Percentiles rank a stretch among this genome's conserved stretches.
phyloP scores from a whole-genome alignment of 2,113 vertebrate species.

The Catharus fuscescens region DNA sequence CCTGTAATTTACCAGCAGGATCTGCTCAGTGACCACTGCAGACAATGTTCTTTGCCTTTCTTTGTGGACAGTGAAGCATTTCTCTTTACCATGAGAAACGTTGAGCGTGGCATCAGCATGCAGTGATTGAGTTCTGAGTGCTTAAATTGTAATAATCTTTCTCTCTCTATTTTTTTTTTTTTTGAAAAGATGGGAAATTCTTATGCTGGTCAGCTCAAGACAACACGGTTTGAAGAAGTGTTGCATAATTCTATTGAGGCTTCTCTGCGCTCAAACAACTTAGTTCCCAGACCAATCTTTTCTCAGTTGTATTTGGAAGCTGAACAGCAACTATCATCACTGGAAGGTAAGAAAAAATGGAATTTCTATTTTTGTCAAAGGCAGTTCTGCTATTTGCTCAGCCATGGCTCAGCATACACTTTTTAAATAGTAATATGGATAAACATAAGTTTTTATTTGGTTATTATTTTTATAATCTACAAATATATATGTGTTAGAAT shows the following conservation, averaged over 20 bases:
- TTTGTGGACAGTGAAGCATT: background rate
- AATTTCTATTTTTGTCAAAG: constrained; percentile 15
- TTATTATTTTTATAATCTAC: background rate
- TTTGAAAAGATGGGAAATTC: constrained; percentile 92
- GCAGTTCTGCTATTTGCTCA: background rate
- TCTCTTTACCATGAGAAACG: background rate
- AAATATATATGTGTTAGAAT: background rate
- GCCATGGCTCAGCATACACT: background rate
- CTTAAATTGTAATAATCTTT: background rate
- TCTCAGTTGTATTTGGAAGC: constrained; percentile 94
- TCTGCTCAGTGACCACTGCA: constrained; percentile 6
- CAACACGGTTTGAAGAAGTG: constrained; percentile 93
- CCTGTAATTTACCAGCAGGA: constrained; percentile 73
- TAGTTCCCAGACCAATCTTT: constrained; percentile 92
- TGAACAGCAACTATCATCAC: constrained; percentile 81
- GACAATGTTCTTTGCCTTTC: constrained; percentile 38
- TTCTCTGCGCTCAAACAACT: constrained; percentile 90
- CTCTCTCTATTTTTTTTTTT: background rate
- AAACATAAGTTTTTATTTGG: background rate
- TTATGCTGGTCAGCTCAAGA: constrained; percentile 92
- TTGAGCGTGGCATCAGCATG: background rate
- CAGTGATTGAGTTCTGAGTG: background rate
- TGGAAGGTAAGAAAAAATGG: constrained; percentile 80
- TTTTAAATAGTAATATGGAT: background rate
- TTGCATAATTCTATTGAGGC: constrained; percentile 96